Evolutionary conservation across 2,797 vertebrate species (phyloP), one percentile per base, ranked within the genome.

Genomic region (Melopsittacus undulatus): DNA sequence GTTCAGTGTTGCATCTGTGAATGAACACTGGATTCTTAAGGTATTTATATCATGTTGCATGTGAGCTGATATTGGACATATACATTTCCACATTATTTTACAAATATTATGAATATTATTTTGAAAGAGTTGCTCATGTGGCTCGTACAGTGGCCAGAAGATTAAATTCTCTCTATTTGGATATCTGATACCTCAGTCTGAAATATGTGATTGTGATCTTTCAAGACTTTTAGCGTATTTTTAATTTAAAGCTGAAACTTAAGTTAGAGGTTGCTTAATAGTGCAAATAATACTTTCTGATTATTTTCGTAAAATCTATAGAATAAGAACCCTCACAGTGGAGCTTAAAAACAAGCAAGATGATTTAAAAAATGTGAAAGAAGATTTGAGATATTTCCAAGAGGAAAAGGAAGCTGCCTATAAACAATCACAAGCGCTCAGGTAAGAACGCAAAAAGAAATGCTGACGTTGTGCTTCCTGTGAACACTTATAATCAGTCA

Each of bases 261-360:
- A 48, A 45, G 12, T 0, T n/a, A n/a, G 32, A 46, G n/a, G 13
- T 79, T 75, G 59, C 13, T 75, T 57, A 13, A 43, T 21, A 27
- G 26, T 38, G 46, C 36, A 73, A 54, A 26, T 77, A 69, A 23
- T 36, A 22, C 32, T 81, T 51, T 83, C n/a, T 72, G 40, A 8
- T 67, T 38, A 1, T 79, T 94, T 97, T 97, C 22, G 94, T 96
- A 90, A 13, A 38, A 8, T 88, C 82, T 87, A 3, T 68, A 98
- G 98, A 83, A 96, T 98, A 93, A 96, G 81, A 94, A 89, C 73
- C 49, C 51, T 97, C 57, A 96, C 66, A 23, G 68, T 96, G 82
- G 98, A 98, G 86, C 96, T 98, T 66, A 96, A 98, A 94, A 96
- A 10, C 91, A 98, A 97, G n/a, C 97, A 97, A 92, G 94, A 95